Conservation (phyloP, 2,888 invertebrate species). For the Brachyptera risi region DNA sequence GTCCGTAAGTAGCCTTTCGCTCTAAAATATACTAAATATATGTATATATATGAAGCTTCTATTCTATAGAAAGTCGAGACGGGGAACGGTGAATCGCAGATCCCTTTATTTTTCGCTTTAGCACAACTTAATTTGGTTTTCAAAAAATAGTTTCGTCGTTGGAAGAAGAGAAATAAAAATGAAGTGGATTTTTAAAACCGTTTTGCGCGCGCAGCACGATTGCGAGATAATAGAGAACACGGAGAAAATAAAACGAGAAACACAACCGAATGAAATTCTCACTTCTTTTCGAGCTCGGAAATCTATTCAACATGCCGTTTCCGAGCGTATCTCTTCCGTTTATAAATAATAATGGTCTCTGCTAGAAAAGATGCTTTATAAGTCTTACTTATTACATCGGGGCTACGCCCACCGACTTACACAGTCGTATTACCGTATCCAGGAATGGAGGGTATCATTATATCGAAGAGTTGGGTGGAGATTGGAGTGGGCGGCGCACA, state of each 20-base stretch:
- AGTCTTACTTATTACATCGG: neutral
- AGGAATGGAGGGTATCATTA: neutral
- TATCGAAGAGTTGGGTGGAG: slow-evolving; percentile 8
- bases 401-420: neutral
- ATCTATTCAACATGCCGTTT: neutral
- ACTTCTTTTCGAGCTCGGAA: neutral
- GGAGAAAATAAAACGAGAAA: no score
- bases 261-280: slow-evolving; percentile 11
- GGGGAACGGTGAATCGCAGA: neutral
- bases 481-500: slow-evolving; percentile 13
- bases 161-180: neutral
- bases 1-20: no score
- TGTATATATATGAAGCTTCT: no score
- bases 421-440: neutral
- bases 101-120: neutral
- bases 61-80: neutral
- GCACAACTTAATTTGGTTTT: slow-evolving; percentile 24
- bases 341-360: slow-evolving; percentile 1
- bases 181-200: slow-evolving; percentile 2
- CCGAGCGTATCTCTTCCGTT: neutral
- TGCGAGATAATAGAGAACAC: no score
- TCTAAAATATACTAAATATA: no score
- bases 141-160: neutral
- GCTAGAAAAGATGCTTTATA: no score
- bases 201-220: no score